These are phyloP conservation scores for Desmodus rotundus DNA, from an alignment of 2,113 vertebrate species.

Conservation along the genomic window DNA sequence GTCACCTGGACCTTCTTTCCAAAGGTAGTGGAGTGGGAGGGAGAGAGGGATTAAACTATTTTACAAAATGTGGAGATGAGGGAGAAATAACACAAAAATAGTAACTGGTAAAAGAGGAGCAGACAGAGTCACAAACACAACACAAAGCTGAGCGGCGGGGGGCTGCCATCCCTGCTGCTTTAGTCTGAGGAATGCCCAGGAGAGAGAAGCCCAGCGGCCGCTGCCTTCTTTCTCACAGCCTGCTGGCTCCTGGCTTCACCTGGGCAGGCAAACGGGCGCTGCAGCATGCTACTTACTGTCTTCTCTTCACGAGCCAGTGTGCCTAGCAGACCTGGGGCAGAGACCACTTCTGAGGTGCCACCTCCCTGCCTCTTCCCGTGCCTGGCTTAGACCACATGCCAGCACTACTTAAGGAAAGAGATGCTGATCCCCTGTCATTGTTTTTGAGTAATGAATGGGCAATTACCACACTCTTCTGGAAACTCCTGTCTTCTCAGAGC, in stretches of 20 bases:
- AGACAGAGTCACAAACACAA: not conserved
- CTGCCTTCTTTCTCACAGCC: not conserved
- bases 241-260: not conserved
- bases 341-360: not conserved
- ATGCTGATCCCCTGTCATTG: conserved; percentile 33
- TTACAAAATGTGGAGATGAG: not conserved
- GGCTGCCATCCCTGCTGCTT: not conserved
- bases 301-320: too few relatives aligned
- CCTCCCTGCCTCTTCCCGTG: not conserved
- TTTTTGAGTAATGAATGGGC: conserved; percentile 59
- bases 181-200: not conserved
- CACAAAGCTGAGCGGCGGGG: too few relatives aligned
- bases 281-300: not conserved
- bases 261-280: too few relatives aligned
- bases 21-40: not conserved
- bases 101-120: not conserved
- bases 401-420: conserved; percentile 15
- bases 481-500: conserved; percentile 40
- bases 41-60: not conserved
- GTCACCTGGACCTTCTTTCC: not conserved
- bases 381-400: conserved; percentile 18
- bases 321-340: not conserved
- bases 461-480: conserved; percentile 63
- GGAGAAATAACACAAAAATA: not conserved
- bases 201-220: not conserved